Evolutionary conservation across 2,888 invertebrate species (phyloP), one percentile per base, ranked within the genome.

Genomic region (Brachyopa scutellaris): DNA sequence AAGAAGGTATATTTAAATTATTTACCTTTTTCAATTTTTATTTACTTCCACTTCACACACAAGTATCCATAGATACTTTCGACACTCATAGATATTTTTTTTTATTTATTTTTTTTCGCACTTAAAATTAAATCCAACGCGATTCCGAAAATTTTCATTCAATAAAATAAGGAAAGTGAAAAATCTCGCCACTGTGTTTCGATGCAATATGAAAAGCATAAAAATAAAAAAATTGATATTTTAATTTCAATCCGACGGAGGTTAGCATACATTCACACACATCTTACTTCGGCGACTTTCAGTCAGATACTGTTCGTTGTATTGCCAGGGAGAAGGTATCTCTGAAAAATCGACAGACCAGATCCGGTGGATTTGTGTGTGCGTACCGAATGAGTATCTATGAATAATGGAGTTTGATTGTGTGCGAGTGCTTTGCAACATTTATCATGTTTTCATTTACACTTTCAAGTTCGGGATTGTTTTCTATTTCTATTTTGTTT

Each of bases 301-400:
- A 85, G 85, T 85, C 85, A 85, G 79, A 83, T 85, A 87, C 87
- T 87, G 84, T 85, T 85, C 84, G 84, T 73, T 82, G 72, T 76
- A 72, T 78, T 45, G 72, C 72, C 55, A 42, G 62, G 59, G 84
- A 74, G 82, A 82, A 72, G 80, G 85, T 47, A 62, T 69, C 64
- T 73, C 72, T 64, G 70, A 51, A 73, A 33, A 67, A 72, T 69
- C 49, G 74, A 51, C 57, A 83, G 53, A 72, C 70, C 62, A 76
- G 33, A 84, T 69, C 61, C 73, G 62, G 72, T 61, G 26, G 47
- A 31, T 69, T 19, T 42, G 8, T 64, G 59, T 74, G 23, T 40
- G 53, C 31, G 62, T 72, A 64, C 40, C 13, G 45, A 26, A 40
- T 82, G 64, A 40, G 66, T 73, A 59, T 66, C 15, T 78, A 29